Evolutionary conservation across 2,797 vertebrate species (phyloP).

Genomic region (Poliocrania exsul): DNA sequence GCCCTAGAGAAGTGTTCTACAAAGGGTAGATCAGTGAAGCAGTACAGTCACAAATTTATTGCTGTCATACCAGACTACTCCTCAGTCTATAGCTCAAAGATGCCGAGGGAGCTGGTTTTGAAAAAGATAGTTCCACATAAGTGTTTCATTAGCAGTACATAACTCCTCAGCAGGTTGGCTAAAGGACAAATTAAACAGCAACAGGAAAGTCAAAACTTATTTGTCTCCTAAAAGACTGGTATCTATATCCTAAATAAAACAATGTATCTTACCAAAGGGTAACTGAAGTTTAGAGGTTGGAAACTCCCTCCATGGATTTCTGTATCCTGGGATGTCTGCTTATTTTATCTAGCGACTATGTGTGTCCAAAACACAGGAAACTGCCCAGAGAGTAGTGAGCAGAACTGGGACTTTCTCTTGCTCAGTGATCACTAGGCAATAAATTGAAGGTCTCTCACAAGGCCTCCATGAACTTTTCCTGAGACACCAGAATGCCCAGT

Average conservation of each 20-base stretch:
- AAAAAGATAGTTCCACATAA: not conserved
- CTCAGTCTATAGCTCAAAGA: not conserved
- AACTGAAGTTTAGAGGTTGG: not conserved
- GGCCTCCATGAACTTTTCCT: not conserved
- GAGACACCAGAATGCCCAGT: not conserved
- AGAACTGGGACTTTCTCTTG: not conserved
- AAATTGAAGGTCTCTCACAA: not conserved
- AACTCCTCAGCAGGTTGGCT: not conserved
- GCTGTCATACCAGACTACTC: not conserved
- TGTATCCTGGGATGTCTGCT: not conserved
- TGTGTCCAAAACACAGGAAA: not conserved
- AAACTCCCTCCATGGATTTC: not conserved
- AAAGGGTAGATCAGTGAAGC: slow-evolving; percentile 45
- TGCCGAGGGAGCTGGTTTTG: slow-evolving; percentile 20
- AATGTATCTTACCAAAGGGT: not conserved
- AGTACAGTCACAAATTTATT: slow-evolving; percentile 28
- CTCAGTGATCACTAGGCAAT: not conserved
- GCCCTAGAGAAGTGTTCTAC: slow-evolving; percentile 53
- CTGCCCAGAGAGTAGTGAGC: not conserved
- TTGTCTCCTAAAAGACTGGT: not conserved
- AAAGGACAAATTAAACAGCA: not conserved
- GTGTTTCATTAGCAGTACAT: not conserved
- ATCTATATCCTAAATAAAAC: not conserved
- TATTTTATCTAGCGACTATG: not conserved
- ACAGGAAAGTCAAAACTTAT: not conserved